phyloP scores from a whole-genome alignment of 2,113 vertebrate genomes.

The Tachycineta bicolor region DNA sequence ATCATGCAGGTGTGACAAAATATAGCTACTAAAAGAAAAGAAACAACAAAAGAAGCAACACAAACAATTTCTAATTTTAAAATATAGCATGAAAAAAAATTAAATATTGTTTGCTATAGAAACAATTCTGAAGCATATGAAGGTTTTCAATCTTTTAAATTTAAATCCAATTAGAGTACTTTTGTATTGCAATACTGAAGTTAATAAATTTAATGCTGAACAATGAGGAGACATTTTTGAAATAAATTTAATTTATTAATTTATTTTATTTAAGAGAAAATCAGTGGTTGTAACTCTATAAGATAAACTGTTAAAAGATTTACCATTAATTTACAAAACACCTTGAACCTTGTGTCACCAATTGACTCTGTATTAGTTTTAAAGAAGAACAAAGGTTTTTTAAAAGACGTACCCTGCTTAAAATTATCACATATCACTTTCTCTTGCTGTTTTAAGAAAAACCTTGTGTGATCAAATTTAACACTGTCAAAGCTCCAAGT shows the following conservation, averaged over 20 bases:
- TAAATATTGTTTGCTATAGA: neutral
- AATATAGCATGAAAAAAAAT: neutral
- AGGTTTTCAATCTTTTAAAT: neutral
- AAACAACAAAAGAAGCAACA: neutral
- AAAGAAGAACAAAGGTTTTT: neutral
- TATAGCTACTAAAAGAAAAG: neutral
- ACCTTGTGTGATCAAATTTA: conserved; percentile 77
- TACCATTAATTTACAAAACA: neutral
- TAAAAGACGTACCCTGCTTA: conserved; percentile 60
- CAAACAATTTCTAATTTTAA: neutral
- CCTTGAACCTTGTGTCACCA: neutral
- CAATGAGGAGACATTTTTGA: neutral
- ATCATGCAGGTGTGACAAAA: neutral
- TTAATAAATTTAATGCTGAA: neutral
- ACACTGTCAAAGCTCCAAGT: conserved; percentile 74
- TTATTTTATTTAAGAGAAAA: neutral
- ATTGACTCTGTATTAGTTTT: neutral
- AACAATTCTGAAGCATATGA: neutral
- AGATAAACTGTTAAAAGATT: neutral
- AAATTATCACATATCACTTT: conserved; percentile 69
- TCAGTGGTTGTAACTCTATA: neutral
- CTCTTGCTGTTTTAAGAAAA: conserved; percentile 81
- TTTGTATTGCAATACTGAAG: neutral
- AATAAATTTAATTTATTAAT: neutral
- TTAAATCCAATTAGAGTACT: neutral